Conservation (phyloP, 2,797 vertebrate species). For the Liasis olivaceus region DNA sequence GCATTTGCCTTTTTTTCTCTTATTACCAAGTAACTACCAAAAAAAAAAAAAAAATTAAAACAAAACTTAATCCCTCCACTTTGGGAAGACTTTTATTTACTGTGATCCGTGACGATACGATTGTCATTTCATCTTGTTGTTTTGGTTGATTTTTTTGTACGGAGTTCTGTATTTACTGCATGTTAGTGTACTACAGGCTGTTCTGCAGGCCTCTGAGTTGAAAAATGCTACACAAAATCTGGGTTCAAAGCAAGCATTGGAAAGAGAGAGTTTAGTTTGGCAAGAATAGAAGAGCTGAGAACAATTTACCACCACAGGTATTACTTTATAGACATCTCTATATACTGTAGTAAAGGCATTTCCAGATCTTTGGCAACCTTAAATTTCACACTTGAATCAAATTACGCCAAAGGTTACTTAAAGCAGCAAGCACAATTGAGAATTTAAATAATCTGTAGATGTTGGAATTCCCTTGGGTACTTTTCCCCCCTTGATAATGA, state of each 20-base stretch:
- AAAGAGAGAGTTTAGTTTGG: background rate
- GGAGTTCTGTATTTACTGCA: background rate
- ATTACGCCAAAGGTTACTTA: background rate
- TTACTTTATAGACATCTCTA: background rate
- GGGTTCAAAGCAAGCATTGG: background rate
- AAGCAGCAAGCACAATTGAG: background rate
- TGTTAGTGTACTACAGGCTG: background rate
- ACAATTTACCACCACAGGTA: background rate
- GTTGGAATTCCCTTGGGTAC: background rate
- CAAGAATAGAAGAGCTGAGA: background rate
- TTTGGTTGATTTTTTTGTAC: background rate
- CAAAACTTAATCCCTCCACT: background rate
- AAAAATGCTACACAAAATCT: background rate
- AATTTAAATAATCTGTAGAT: background rate
- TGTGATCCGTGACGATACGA: background rate
- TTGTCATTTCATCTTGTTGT: background rate
- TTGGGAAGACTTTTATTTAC: background rate
- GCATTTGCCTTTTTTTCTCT: background rate
- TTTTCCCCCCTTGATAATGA: background rate
- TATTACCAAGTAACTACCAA: background rate
- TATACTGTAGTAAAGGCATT: background rate
- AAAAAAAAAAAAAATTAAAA: background rate
- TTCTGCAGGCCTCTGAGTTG: background rate
- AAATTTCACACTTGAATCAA: background rate
- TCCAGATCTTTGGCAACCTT: slow-evolving; percentile 1